Base-by-base conservation (phyloP, 1,140 invertebrate species). In the Neodiprion fabricii region DNA sequence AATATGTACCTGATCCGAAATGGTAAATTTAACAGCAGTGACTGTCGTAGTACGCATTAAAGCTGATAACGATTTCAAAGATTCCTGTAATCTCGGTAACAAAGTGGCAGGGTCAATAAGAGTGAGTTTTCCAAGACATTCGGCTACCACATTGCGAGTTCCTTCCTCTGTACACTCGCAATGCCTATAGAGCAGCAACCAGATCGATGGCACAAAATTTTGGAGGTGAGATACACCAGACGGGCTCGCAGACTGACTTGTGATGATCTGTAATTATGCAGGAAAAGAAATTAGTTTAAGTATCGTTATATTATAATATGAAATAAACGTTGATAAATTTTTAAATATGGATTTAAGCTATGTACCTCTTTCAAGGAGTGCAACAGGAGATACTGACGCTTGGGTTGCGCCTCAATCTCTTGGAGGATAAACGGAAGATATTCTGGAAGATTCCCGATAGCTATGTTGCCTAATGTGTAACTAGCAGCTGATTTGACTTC, bases 21-120 rank as follows among this genome's bases (percentile, higher is more conserved):
- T 99, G 9, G 97, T 98, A 82, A 99, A 99, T 86, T 99, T 99
- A 72, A 99, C 95, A 65, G 98, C 98, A 14, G 98, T 99, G 0
- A 99, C 96, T n/a, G 98, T 96, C 1, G 98, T 99, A 1, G 96
- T 97, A 82, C 98, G 92, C 88, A 98, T 97, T 8, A 98, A 91
- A 1, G 96, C 92, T 17, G 96, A 97, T 0, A 92, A 89, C 0
- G 94, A 95, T 40, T 91, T 91, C 23, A 97, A 85, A 47, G 95
- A 95, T 79, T 92, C 91, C 83, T 96, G 94, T 17, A 96, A 86
- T 81, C 93, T 91, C 3, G 96, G 96, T 77, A 98, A 83, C 53
- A 97, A 88, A 72, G 92, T 92, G 65, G 91, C 90, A 0, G 98
- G 97, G 88, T 99, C 96, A 66, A 99, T 94, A n/a, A 99, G 89